Evolutionary conservation across 2,113 vertebrate genomes (phyloP).

Genomic region (Bombycilla garrulus): DNA sequence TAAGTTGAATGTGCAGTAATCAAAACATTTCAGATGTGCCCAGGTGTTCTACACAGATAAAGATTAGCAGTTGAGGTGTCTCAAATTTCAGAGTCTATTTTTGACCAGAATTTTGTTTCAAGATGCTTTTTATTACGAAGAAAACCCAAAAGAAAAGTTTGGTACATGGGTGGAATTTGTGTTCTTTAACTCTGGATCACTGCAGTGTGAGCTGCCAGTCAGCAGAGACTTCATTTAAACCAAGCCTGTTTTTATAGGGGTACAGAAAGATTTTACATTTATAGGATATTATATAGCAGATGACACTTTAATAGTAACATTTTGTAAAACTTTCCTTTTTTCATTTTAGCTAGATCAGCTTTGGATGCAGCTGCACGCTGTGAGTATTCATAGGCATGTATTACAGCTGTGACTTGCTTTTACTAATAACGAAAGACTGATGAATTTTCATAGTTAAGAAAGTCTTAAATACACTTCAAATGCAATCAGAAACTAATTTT

Average conservation of each 20-base stretch:
- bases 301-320: not conserved
- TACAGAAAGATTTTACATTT: not conserved
- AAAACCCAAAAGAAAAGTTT: no score
- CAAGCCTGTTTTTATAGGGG: not conserved
- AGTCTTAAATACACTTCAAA: not conserved
- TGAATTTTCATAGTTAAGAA: slow-evolving; percentile 4
- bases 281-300: not conserved
- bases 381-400: slow-evolving; percentile 75
- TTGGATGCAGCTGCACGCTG: slow-evolving; percentile 70
- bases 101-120: no score
- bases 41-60: no score
- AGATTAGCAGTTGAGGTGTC: no score
- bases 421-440: not conserved
- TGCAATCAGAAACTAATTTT: slow-evolving; percentile 26
- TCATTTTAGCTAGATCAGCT: slow-evolving; percentile 76
- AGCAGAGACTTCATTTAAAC: not conserved
- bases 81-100: no score
- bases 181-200: no score
- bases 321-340: slow-evolving; percentile 32
- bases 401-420: slow-evolving; percentile 12
- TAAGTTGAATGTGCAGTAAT: no score
- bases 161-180: no score
- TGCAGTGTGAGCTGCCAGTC: no score
- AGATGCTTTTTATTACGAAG: no score
- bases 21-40: no score